A percentile compares a stretch with the other conserved stretches of the same genome.
Conservation (phyloP, 2,888 invertebrate species). For the Acleris sparsana region DNA sequence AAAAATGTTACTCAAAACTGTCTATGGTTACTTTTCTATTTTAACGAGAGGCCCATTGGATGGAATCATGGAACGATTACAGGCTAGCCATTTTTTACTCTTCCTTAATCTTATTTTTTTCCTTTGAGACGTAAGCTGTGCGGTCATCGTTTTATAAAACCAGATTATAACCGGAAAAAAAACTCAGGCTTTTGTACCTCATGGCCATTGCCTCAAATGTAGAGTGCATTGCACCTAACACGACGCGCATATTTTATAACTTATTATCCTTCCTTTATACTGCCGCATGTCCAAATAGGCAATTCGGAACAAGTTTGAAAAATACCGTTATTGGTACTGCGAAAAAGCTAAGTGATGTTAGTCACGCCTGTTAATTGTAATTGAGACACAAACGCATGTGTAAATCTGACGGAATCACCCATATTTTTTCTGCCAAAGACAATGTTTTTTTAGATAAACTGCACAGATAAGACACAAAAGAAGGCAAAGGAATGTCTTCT, state of each 20-base stretch:
- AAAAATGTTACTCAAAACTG: no score
- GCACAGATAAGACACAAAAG: slow-evolving; percentile 17
- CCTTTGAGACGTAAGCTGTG: no score
- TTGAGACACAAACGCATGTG: slow-evolving; percentile 20
- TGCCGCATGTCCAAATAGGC: slow-evolving; percentile 42
- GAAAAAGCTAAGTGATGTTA: slow-evolving; percentile 31
- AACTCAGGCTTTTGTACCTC: slow-evolving; percentile 24
- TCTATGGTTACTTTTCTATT: no score
- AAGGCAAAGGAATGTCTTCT: slow-evolving; percentile 12
- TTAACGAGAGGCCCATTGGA: no score
- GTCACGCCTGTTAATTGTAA: slow-evolving; percentile 29
- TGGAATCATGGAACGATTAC: no score
- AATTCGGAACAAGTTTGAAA: slow-evolving; percentile 51
- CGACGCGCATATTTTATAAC: slow-evolving; percentile 43
- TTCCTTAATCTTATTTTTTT: no score
- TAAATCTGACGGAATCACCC: slow-evolving; percentile 4
- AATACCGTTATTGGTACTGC: slow-evolving; percentile 45
- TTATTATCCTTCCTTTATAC: slow-evolving; percentile 35
- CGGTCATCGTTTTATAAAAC: slow-evolving; percentile 14
- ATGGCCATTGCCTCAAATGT: slow-evolving; percentile 35
- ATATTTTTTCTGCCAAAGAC: slow-evolving; percentile 14
- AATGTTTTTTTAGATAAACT: slow-evolving; percentile 3
- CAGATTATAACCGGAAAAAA: slow-evolving; percentile 26
- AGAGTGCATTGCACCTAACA: slow-evolving; percentile 42
- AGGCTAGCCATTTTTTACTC: no score